Conservation (phyloP, 2,113 vertebrate genomes). For the Orycteropus afer region DNA sequence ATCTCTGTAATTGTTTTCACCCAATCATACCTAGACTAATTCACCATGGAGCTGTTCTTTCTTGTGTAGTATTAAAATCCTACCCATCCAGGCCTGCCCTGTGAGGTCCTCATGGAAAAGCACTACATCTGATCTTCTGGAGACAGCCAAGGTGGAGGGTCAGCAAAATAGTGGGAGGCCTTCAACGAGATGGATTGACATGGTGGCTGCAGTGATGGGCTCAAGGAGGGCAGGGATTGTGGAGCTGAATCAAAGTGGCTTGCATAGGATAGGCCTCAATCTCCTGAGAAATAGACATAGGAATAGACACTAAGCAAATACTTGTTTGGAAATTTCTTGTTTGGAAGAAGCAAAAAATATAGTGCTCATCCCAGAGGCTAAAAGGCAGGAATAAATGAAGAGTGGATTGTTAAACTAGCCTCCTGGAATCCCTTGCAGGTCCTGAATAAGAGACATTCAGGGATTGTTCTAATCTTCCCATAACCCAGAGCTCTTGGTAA, state of each 20-base stretch:
- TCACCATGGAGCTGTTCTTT: not conserved
- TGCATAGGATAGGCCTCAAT: not conserved
- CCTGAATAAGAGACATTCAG: not conserved
- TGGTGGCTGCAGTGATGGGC: too few species aligned
- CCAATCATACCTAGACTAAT: not conserved
- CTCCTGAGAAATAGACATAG: not conserved
- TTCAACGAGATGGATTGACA: too few species aligned
- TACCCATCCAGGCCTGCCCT: rapidly evolving
- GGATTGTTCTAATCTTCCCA: rapidly evolving
- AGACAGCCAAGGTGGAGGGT: too few species aligned
- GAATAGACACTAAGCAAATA: not conserved
- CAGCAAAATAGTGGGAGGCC: too few species aligned
- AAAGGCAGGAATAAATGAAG: not conserved
- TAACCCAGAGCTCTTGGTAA: too few species aligned
- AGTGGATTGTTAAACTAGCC: rapidly evolving
- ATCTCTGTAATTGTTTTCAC: not conserved
- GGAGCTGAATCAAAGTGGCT: not conserved
- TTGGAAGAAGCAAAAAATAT: not conserved
- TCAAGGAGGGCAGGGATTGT: not conserved
- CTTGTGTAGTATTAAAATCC: not conserved
- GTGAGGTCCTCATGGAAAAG: not conserved
- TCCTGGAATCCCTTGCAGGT: not conserved
- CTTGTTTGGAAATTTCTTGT: not conserved
- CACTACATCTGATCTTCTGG: not conserved
- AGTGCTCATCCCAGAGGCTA: rapidly evolving